These are phyloP conservation scores for Xylocopa sonorina DNA, from an alignment of 1,140 invertebrate species.

Conservation along the genomic window DNA sequence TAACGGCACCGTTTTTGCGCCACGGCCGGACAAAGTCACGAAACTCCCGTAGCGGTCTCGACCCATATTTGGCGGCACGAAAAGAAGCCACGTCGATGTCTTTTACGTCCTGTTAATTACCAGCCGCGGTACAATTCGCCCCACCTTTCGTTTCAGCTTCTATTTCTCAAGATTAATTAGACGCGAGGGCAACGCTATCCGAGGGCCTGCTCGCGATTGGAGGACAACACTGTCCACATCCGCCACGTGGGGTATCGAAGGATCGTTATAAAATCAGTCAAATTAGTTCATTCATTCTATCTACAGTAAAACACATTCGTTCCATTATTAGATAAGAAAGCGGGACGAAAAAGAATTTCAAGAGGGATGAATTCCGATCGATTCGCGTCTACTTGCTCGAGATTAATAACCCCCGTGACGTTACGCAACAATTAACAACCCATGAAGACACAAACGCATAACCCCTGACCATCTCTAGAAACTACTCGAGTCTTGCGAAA, in stretches of 20 bases:
- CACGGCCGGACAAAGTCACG: slow-evolving; percentile 40
- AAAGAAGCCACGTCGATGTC: background rate
- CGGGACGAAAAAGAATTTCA: background rate
- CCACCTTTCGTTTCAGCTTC: background rate
- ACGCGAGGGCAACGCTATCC: too few species aligned
- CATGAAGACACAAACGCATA: background rate
- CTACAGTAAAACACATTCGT: background rate
- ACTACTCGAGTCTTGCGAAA: too few species aligned
- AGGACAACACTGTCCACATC: too few species aligned
- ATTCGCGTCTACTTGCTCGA: too few species aligned
- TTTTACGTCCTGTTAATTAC: background rate
- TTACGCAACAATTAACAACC: background rate
- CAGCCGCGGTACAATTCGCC: background rate
- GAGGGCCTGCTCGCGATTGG: too few species aligned
- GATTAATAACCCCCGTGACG: background rate
- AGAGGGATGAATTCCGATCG: background rate
- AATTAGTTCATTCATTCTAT: too few species aligned
- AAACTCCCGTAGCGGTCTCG: slow-evolving; percentile 32
- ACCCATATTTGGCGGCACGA: slow-evolving; percentile 17
- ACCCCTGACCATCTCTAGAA: background rate
- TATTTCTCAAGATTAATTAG: too few species aligned
- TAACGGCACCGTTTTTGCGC: slow-evolving; percentile 47
- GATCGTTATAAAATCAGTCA: too few species aligned
- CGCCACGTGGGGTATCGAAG: too few species aligned
- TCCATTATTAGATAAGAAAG: background rate